These are phyloP conservation scores for Lemur catta DNA, from an alignment of 2,797 vertebrate species.

Conservation along the genomic window DNA sequence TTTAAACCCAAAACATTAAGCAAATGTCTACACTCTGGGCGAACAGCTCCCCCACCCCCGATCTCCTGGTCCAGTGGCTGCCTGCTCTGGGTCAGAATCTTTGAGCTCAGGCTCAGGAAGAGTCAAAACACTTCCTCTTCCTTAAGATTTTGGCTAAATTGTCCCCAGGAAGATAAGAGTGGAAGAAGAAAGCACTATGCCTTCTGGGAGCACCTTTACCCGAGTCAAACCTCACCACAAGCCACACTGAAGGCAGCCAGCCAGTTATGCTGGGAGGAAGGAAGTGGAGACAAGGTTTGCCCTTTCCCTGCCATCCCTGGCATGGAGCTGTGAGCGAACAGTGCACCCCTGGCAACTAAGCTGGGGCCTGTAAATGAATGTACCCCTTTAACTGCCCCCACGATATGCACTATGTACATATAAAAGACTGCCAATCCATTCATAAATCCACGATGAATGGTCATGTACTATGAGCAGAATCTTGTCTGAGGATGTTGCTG, in stretches of 20 bases:
- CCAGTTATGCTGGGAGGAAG: background rate
- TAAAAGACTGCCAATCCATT: background rate
- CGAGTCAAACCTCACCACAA: background rate
- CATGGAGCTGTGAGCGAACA: background rate
- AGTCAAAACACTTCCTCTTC: background rate
- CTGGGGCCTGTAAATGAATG: background rate
- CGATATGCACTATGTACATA: background rate
- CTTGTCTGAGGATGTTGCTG: background rate
- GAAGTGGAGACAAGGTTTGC: background rate
- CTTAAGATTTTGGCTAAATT: background rate
- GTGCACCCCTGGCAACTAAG: background rate
- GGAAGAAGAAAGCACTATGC: background rate
- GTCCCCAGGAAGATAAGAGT: background rate
- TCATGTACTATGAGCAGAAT: background rate
- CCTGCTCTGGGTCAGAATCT: background rate
- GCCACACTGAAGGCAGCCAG: background rate
- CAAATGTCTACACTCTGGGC: background rate
- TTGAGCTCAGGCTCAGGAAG: background rate
- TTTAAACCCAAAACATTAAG: background rate
- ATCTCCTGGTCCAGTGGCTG: background rate
- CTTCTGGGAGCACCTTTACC: background rate
- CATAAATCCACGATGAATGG: background rate
- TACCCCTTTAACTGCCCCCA: fast-evolving
- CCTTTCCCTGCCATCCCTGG: background rate
- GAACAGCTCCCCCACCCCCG: background rate